Evolutionary conservation across 92 coral and sea anemone genomes (phyloP), one percentile per base, ranked within the genome.

Genomic region (Scolanthus callimorphus): DNA sequence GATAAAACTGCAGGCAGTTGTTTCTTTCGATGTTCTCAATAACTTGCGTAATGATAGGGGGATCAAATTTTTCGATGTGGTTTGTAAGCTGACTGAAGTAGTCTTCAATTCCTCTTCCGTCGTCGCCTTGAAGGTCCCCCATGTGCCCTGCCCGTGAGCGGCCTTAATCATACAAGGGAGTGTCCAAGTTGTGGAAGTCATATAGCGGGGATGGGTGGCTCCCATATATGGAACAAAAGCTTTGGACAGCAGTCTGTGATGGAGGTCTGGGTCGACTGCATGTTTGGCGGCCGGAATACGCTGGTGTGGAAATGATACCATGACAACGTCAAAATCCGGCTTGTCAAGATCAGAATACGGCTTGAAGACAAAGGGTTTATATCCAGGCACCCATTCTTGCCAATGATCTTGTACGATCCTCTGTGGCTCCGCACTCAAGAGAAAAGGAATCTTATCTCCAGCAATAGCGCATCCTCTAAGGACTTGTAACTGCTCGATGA

Each of bases 241-340:
- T 72, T 77, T 77, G 54, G 70, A 77, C 34, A 77, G 69, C 4
- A 77, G n/a, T n/a, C n/a, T n/a, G n/a, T n/a, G n/a, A n/a, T n/a
- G n/a, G n/a, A n/a, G n/a, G n/a, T n/a, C n/a, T 29, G 84, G 84
- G 39, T 77, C 31, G 67, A 77, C 78, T 13, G 84, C 84, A 54
- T 77, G 84, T 56, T 77, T 77, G 45, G 69, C 62, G 65, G 84
- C 84, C 27, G 84, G 84, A 62, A 77, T 54, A 29, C 84, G 69
- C 54, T 77, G 70, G 9, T 69, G 70, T 0, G 84, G 84, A 19
- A 77, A 77, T 59, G 69, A n/a, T n/a, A n/a, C n/a, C n/a, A n/a
- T n/a, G n/a, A n/a, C n/a, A n/a, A n/a, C n/a, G n/a, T n/a, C n/a
- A 69, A 2, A 77, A 25, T 77, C 78, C 29, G 77, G 77, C 17